A percentile compares a stretch with the other conserved stretches of the same genome.
Evolutionary conservation across 2,113 vertebrate genomes (phyloP).

Genomic region (Atrichornis clamosus): DNA sequence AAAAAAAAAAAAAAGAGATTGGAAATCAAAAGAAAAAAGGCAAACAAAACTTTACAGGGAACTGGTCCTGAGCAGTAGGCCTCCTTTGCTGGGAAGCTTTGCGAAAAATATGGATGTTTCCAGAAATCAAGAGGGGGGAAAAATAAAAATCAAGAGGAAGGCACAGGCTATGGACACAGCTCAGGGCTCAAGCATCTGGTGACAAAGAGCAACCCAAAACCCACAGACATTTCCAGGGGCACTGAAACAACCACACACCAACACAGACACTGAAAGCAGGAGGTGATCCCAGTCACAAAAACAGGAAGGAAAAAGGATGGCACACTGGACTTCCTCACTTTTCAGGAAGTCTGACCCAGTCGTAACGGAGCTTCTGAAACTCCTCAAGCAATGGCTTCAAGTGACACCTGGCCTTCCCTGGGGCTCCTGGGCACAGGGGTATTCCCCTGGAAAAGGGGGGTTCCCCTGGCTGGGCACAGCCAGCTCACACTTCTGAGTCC

Average conservation of each 20-base stretch:
- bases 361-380: neutral
- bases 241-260: neutral
- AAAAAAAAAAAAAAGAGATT: too few relatives aligned
- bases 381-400: neutral
- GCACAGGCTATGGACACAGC: neutral
- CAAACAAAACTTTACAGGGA: neutral
- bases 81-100: neutral
- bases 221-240: neutral
- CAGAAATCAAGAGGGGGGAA: neutral
- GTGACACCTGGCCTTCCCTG: neutral
- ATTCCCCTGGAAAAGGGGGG: neutral
- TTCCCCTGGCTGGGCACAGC: neutral
- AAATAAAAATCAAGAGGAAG: neutral
- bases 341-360: neutral
- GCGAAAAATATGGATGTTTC: neutral
- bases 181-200: neutral
- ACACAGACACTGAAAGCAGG: neutral
- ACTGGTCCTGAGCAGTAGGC: neutral
- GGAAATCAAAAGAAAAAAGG: neutral
- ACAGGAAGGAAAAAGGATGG: neutral
- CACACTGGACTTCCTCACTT: neutral
- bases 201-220: neutral
- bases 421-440: neutral
- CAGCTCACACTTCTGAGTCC: fast-evolving
- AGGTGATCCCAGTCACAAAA: neutral